Evolutionary conservation across 2,888 invertebrate species (phyloP), one percentile per base, ranked within the genome.

Genomic region (Exocentrus adspersus): DNA sequence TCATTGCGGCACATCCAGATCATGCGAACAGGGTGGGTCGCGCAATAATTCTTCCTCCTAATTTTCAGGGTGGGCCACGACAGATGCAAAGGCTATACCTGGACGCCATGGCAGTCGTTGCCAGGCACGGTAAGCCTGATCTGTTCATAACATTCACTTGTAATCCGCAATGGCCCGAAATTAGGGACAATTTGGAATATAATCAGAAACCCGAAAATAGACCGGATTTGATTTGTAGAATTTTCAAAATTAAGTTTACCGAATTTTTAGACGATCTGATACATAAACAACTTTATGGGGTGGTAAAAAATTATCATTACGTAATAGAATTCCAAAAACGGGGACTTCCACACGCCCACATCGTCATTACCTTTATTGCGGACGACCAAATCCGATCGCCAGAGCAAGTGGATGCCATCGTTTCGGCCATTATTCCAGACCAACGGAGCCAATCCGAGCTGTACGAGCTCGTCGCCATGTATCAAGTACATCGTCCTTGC

Each of bases 41-140:
- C 46, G 21, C 10, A 46, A 3, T 21, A 10, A 21, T 32, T 32
- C n/a, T 32, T 9, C 32, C 32, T 10, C n/a, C 32, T 1, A n/a
- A 9, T 10, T 32, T 32, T 32, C 5, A 9, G 32, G 32, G 32
- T 7, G 32, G 32, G 9, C 32, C 32, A n/a, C 32, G 32, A 14
- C 16, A 2, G 2, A n/a, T 17, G 17, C 10, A 21, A 2, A 19
- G 41, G 68, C 65, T 6, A 54, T 32, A 32, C n/a, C 1, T 7
- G 2, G 32, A 32, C 32, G 32, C 32, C 10, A 32, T 32, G 50
- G 46, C 71, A 70, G 7, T 63, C 4, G 14, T 37, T 2, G 41
- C 41, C 41, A 68, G 28, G 63, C 32, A 32, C 32, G 32, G 32
- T n/a, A 32, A 32, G 9, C 24, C 24, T 7, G 24, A 24, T 7